Conservation (phyloP, 2,888 invertebrate genomes). For the Hemicrepidius hirtus region DNA sequence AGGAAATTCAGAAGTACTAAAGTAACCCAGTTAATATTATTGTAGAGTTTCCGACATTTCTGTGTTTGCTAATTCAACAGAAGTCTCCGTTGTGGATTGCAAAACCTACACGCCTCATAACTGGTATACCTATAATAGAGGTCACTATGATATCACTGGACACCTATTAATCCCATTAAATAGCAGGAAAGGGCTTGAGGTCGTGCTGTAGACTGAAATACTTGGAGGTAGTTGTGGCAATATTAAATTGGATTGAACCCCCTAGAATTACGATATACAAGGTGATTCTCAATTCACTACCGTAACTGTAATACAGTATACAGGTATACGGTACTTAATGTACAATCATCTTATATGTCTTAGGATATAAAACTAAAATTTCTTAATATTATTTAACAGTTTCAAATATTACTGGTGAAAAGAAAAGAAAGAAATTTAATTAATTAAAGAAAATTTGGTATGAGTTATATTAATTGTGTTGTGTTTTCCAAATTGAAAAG, state of each 20-base stretch:
- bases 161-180: conserved; percentile 42
- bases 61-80: conserved; percentile 10
- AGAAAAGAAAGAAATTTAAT: too few species aligned
- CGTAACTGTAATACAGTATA: too few species aligned
- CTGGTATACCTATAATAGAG: conserved; percentile 30
- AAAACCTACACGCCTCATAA: conserved; percentile 24
- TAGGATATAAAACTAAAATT: neutral
- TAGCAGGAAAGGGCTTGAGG: conserved; percentile 32
- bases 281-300: too few species aligned
- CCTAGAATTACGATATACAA: neutral
- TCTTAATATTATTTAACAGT: too few species aligned
- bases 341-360: too few species aligned
- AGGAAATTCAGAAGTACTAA: neutral
- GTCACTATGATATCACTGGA: conserved; percentile 34
- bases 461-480: neutral
- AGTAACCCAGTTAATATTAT: neutral
- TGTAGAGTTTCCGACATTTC: neutral
- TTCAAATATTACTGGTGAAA: too few species aligned
- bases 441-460: too few species aligned
- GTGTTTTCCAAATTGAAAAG: neutral
- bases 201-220: conserved; percentile 8
- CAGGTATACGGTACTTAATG: too few species aligned
- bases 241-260: conserved; percentile 12
- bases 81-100: conserved; percentile 15
- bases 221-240: conserved; percentile 15